Base-by-base conservation (phyloP, 2,888 invertebrate genomes). In the Drosophila cracens region DNA sequence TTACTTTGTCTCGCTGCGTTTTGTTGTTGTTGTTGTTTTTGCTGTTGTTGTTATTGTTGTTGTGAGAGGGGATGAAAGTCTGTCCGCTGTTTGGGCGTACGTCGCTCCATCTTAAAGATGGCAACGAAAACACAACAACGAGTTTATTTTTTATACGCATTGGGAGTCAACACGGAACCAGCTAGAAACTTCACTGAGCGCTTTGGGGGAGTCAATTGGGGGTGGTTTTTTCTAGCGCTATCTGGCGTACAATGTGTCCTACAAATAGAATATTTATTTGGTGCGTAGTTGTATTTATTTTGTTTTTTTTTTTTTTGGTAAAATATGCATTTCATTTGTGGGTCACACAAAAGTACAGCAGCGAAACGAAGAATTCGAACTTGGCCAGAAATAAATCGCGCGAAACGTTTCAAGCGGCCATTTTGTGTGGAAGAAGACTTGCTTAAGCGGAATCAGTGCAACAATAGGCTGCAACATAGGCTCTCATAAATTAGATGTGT, bases 21-120 rank as follows among this genome's bases (percentile, higher is more conserved):
- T 57, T 56, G 16, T 18, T 38, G 18, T 27, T 52, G 21, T 21
- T 60, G n/a, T 4, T 57, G n/a, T 40, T 61, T 27, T n/a, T 54
- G 10, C 18, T 46, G n/a, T 59, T 46, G 33, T 63, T 68, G 33
- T 49, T 68, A 31, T 60, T 79, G 60, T 70, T 76, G 40, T 66
- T 68, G 57, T 64, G 63, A 70, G 78, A 86, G 74, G 90, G 85
- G 90, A 83, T 85, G 88, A 89, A 87, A 82, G 71, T 80, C 77
- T 63, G 72, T 71, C 74, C 74, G 36, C 25, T 31, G 73, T 46
- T 84, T 73, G 87, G 89, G 81, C 70, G 81, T 74, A 74, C 81
- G 60, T 63, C 59, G 71, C 73, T 82, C 68, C 72, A 71, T 85
- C 88, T 89, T 85, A 67, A 85, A 89, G 86, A 85, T 87, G 81